A percentile compares a stretch with the other conserved stretches of the same genome.
Conservation (phyloP, 2,113 vertebrate genomes). For the Monarcha castaneiventris region DNA sequence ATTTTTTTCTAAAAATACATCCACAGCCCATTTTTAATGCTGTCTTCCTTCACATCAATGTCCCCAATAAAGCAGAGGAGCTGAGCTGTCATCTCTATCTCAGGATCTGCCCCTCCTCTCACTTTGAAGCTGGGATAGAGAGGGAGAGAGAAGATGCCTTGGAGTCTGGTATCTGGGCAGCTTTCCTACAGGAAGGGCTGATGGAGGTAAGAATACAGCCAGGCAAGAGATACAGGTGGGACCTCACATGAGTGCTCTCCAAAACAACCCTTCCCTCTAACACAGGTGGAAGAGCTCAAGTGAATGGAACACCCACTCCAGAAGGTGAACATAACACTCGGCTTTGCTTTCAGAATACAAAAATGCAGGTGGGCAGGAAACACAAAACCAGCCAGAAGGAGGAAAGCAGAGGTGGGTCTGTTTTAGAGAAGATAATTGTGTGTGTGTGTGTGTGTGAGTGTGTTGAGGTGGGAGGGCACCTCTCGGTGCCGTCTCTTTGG, state of each 20-base stretch:
- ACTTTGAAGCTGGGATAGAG: background rate
- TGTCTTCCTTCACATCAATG: constrained; percentile 24
- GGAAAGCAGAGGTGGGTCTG: background rate
- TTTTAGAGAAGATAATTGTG: background rate
- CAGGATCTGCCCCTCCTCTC: background rate
- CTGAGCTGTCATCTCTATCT: constrained; percentile 33
- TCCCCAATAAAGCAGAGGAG: constrained; percentile 1
- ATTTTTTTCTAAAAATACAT: constrained; percentile 60
- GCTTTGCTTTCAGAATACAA: constrained; percentile 14
- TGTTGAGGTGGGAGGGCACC: background rate
- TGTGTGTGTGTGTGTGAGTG: background rate
- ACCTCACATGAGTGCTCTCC: background rate
- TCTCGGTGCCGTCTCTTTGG: constrained; percentile 12
- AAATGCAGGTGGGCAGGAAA: constrained; percentile 6
- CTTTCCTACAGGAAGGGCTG: background rate
- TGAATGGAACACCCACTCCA: background rate
- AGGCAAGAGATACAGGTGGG: background rate
- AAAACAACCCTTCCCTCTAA: background rate
- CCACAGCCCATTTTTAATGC: constrained; percentile 45
- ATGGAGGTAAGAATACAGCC: background rate
- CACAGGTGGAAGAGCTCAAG: background rate
- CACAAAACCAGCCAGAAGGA: constrained; percentile 8
- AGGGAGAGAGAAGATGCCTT: background rate
- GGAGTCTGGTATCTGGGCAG: background rate
- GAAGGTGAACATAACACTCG: background rate